Conservation (phyloP, 2,888 invertebrate species). For the Tipula unca region DNA sequence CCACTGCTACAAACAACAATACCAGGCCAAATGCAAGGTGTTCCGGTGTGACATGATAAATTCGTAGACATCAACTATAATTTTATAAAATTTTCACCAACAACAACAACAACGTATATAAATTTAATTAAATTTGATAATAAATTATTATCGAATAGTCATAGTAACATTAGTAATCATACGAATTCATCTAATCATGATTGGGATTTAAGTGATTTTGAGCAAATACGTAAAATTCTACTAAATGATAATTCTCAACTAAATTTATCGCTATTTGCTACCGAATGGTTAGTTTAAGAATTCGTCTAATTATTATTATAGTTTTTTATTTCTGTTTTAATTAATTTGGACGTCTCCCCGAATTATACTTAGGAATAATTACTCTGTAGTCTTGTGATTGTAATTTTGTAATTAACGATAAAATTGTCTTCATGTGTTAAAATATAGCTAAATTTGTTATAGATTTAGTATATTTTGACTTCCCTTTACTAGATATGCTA, state of each 20-base stretch:
- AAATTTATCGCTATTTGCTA: slow-evolving; percentile 39
- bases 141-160: background rate
- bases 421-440: background rate
- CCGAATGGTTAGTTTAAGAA: slow-evolving; percentile 40
- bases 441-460: background rate
- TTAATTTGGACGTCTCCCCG: background rate
- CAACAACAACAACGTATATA: slow-evolving; percentile 26
- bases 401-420: background rate
- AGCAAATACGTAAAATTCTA: slow-evolving; percentile 14
- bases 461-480: background rate
- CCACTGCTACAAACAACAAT: slow-evolving; percentile 34
- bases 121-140: slow-evolving; percentile 16
- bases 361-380: slow-evolving; percentile 2
- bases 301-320: background rate
- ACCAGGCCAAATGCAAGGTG: slow-evolving; percentile 37
- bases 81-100: slow-evolving; percentile 17
- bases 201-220: slow-evolving; percentile 23
- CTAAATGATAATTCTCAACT: slow-evolving; percentile 36
- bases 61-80: background rate
- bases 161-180: background rate
- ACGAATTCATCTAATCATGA: slow-evolving; percentile 24
- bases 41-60: slow-evolving; percentile 41
- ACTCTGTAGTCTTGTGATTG: slow-evolving; percentile 1
- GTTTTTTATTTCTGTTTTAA: background rate
- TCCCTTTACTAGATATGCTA: slow-evolving; percentile 19